These are phyloP conservation scores for Pseudococcus viburni DNA, from an alignment of 2,888 invertebrate species.

Conservation along the genomic window DNA sequence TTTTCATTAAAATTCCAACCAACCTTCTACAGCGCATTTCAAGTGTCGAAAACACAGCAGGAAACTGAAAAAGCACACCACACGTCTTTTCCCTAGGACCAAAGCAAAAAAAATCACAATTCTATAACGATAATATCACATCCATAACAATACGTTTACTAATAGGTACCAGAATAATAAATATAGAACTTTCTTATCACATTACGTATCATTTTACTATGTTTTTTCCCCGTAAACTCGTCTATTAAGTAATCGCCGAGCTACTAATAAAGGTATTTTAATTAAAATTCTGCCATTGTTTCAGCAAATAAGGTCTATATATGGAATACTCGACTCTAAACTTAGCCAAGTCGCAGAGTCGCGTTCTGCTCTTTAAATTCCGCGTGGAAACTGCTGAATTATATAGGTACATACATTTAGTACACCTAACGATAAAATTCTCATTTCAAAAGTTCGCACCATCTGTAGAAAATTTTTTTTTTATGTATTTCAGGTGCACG, in stretches of 20 bases:
- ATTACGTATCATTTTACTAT: constrained; percentile 24
- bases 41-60: too few relatives aligned
- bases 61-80: too few relatives aligned
- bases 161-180: background rate
- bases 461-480: background rate
- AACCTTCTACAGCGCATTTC: too few relatives aligned
- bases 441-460: constrained; percentile 2
- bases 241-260: constrained; percentile 43
- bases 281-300: constrained; percentile 48
- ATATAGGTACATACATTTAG: background rate
- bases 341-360: constrained; percentile 2
- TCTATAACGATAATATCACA: background rate
- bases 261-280: constrained; percentile 36
- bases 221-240: background rate
- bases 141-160: background rate
- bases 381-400: constrained; percentile 1
- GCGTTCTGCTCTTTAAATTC: background rate
- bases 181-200: constrained; percentile 52
- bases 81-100: too few relatives aligned
- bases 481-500: background rate
- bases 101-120: too few relatives aligned
- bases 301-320: background rate
- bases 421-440: background rate
- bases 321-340: constrained; percentile 33
- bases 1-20: too few relatives aligned